A percentile compares a stretch with the other conserved stretches of the same genome.
Evolutionary conservation across 2,113 vertebrate genomes (phyloP).

Genomic region (Eidolon helvum): DNA sequence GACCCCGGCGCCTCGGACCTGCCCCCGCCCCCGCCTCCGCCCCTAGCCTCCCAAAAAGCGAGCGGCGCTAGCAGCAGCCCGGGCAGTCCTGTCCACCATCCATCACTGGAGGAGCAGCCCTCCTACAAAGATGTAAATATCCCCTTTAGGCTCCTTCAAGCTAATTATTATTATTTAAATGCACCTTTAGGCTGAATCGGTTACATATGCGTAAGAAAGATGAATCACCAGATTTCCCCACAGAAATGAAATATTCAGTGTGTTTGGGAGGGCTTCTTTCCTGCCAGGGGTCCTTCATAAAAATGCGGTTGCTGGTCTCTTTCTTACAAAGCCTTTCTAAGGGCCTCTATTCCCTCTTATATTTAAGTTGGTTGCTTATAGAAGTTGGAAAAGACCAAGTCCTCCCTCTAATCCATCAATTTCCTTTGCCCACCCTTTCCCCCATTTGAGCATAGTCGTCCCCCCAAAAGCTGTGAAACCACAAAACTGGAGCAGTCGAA

Average conservation of each 20-base stretch:
- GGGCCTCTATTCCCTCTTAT: background rate
- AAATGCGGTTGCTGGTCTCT: constrained; percentile 45
- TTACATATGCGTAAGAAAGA: constrained; percentile 87
- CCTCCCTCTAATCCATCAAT: background rate
- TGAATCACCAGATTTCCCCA: constrained; percentile 83
- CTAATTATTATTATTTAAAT: constrained; percentile 91
- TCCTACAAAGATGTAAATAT: constrained; percentile 98
- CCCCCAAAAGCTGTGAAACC: background rate
- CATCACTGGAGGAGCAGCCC: constrained; percentile 88
- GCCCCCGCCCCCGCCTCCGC: constrained; percentile 60
- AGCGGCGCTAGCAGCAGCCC: constrained; percentile 71
- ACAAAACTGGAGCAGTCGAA: background rate
- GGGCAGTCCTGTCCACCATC: constrained; percentile 81
- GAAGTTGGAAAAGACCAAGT: constrained; percentile 21
- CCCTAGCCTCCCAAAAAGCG: constrained; percentile 54
- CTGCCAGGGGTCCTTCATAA: constrained; percentile 22
- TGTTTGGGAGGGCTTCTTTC: constrained; percentile 61
- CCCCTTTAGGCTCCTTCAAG: constrained; percentile 83
- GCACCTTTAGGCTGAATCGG: constrained; percentile 84
- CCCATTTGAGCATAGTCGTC: background rate
- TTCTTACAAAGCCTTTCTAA: constrained; percentile 8
- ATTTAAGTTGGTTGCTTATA: background rate
- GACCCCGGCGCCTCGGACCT: constrained; percentile 76
- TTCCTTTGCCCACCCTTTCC: background rate
- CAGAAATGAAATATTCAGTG: constrained; percentile 90